Evolutionary conservation across 2,797 vertebrate species (phyloP), one percentile per base, ranked within the genome.

Genomic region (Nannoperca australis): DNA sequence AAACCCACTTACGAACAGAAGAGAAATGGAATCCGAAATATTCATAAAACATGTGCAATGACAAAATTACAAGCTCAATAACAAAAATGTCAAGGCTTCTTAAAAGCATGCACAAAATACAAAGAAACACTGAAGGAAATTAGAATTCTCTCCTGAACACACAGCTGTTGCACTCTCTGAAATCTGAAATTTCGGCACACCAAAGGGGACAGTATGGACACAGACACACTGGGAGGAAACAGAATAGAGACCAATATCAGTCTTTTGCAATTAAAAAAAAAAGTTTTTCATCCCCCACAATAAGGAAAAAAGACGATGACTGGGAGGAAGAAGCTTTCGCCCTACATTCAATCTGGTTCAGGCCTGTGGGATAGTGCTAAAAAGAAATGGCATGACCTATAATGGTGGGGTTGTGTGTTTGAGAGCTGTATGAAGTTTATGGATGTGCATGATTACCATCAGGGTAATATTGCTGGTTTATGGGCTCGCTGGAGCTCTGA

Each of bases 381-480:
- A 79, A 73, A 50, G 70, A 81, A 82, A 69, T 79, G 56, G 59
- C 61, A 68, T 81, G 60, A 75, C 49, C 69, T 80, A 44, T 76
- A 68, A 61, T 66, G 65, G 71, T n/a, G 24, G 70, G 36, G 34
- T 65, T 72, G 72, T 85, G 80, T 81, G 58, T 86, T 82, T 88
- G 83, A 84, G 66, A 78, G 79, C 86, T 86, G 85, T 81, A 72
- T 82, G 65, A 80, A 58, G 81, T 89, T 89, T 81, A 88, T 87
- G 87, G 78, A 81, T 82, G 88, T 87, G 91, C 75, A 82, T 81
- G 85, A 95, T 97, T 97, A 99, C 97, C 97, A 77, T 98, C 97
- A 7, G 97, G 95, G 81, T 98, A 99, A 94, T 98, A 98, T 87
- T 97, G 97, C 94, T 97, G 98, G 92, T 96, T 97, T 95, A 97